Conservation (phyloP, 2,888 invertebrate genomes). For the Meiosimyza decipiens region DNA sequence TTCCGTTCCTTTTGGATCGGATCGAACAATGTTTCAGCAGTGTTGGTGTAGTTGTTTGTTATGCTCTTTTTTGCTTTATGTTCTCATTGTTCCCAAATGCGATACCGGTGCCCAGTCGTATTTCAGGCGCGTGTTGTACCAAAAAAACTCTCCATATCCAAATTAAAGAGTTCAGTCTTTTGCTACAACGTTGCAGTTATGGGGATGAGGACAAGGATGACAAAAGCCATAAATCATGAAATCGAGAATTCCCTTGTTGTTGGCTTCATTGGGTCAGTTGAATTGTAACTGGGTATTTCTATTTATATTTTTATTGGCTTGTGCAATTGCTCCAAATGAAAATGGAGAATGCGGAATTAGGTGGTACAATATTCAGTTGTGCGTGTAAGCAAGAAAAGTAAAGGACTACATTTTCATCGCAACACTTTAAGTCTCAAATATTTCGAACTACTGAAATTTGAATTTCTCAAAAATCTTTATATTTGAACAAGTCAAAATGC, state of each 20-base stretch:
- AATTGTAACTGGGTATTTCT: constrained; percentile 17
- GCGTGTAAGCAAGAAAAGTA: too few species aligned
- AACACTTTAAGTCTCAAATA: too few species aligned
- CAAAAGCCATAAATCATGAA: constrained; percentile 39
- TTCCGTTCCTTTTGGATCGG: background rate
- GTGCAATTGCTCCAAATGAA: background rate
- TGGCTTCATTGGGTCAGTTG: constrained; percentile 40
- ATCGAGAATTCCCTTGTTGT: constrained; percentile 9
- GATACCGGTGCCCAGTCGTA: background rate
- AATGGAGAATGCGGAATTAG: constrained; percentile 22
- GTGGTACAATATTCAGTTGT: too few species aligned
- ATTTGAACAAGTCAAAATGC: too few species aligned
- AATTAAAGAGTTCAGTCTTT: constrained; percentile 8
- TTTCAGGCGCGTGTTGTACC: background rate
- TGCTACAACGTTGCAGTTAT: constrained; percentile 1
- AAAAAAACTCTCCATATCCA: background rate
- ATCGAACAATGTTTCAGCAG: background rate
- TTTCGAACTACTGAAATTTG: too few species aligned
- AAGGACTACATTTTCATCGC: too few species aligned
- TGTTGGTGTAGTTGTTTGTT: background rate
- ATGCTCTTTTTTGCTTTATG: background rate
- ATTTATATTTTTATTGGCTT: background rate
- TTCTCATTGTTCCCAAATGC: background rate
- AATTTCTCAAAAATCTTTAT: too few species aligned
- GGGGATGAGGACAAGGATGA: background rate